phyloP scores from a whole-genome alignment of 2,797 vertebrate species.

The Danio choprae region DNA sequence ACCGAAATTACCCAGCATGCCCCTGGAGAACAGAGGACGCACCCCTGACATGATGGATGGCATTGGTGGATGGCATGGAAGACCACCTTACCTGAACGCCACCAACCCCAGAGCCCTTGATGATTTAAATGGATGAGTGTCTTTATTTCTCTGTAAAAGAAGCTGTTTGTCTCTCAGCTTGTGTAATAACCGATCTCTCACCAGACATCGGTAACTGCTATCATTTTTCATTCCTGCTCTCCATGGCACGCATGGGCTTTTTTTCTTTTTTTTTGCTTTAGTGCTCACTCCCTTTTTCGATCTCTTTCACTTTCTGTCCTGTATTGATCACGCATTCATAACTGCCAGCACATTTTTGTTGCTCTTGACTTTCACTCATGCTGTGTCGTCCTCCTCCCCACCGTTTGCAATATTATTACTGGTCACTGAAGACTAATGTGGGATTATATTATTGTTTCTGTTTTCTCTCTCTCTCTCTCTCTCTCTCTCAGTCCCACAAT shows the following conservation, averaged over 20 bases:
- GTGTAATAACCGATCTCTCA: constrained; percentile 80
- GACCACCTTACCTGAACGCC: constrained; percentile 60
- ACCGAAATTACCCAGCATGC: constrained; percentile 80
- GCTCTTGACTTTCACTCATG: constrained; percentile 36
- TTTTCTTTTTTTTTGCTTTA: constrained; percentile 33
- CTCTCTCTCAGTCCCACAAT: not conserved
- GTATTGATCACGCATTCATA: constrained; percentile 77
- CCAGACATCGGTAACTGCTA: constrained; percentile 79
- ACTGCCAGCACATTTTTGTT: constrained; percentile 72
- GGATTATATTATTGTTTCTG: constrained; percentile 20
- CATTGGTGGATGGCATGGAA: constrained; percentile 47
- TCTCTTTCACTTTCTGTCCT: constrained; percentile 39
- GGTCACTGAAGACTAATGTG: constrained; percentile 37
- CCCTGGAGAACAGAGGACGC: constrained; percentile 66
- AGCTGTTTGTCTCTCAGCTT: constrained; percentile 77
- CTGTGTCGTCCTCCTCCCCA: constrained; percentile 28
- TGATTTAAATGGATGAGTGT: constrained; percentile 84
- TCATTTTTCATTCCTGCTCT: constrained; percentile 65
- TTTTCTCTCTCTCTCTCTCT: not conserved
- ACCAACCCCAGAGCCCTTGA: constrained; percentile 63
- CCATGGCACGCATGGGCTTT: not conserved
- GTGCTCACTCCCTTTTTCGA: constrained; percentile 25
- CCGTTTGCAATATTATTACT: not conserved
- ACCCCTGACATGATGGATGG: constrained; percentile 77
- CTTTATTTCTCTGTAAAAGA: constrained; percentile 78